phyloP scores from a whole-genome alignment of 2,797 vertebrate genomes.

The Myotis pilosus region DNA sequence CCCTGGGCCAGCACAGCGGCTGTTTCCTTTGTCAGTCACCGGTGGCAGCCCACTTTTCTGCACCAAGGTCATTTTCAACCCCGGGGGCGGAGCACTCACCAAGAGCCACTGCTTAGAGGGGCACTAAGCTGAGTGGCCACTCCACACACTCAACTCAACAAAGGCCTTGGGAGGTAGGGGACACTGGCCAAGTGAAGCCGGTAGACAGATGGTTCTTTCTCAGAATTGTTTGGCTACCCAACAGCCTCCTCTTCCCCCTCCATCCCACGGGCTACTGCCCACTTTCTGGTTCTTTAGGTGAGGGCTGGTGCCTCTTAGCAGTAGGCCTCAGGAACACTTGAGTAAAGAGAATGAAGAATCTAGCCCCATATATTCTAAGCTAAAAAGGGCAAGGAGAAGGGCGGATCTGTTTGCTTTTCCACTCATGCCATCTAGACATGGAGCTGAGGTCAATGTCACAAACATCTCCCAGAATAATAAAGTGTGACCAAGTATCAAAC shows the following conservation, averaged over 20 bases:
- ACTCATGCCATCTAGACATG: no score
- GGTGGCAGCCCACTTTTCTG: neutral
- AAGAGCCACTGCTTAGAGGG: neutral
- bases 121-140: neutral
- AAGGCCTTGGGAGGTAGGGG: neutral
- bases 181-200: neutral
- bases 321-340: neutral
- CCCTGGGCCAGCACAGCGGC: fast-evolving
- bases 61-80: neutral
- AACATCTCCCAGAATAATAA: neutral
- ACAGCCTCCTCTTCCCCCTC: neutral
- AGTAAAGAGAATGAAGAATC: neutral
- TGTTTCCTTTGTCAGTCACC: fast-evolving
- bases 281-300: fast-evolving
- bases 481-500: neutral
- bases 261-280: neutral
- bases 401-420: neutral
- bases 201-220: neutral
- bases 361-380: neutral
- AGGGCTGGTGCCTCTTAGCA: neutral
- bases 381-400: neutral
- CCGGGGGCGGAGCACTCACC: neutral
- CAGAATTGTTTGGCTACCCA: neutral
- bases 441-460: neutral
- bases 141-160: neutral